phyloP scores from a whole-genome alignment of 2,888 invertebrate species.

The Invenusta paracnida region DNA sequence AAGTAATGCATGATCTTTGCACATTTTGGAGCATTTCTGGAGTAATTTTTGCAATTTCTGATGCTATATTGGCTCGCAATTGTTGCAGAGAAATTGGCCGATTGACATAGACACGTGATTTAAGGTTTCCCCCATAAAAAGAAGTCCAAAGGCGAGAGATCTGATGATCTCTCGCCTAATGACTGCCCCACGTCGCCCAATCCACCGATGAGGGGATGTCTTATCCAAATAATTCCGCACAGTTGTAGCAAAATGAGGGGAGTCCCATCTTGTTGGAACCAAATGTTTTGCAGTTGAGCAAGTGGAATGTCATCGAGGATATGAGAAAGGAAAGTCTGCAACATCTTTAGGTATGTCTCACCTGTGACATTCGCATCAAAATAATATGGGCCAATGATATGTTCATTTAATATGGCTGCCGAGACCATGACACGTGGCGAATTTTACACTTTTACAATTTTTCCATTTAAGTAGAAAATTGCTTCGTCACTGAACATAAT shows the following conservation, averaged over 20 bases:
- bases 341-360: background rate
- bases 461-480: background rate
- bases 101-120: background rate
- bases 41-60: background rate
- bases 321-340: background rate
- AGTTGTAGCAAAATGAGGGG: background rate
- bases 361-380: background rate
- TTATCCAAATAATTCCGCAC: background rate
- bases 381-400: background rate
- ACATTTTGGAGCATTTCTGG: background rate
- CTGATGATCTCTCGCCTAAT: background rate
- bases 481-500: background rate
- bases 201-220: background rate
- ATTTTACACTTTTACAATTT: background rate
- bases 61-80: background rate
- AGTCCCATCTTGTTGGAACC: constrained; percentile 13
- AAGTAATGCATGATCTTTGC: background rate
- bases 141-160: background rate
- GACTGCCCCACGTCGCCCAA: background rate
- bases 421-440: background rate
- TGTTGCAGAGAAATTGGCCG: background rate
- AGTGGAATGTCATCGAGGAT: background rate
- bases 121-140: background rate
- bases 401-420: background rate
- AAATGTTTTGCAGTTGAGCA: background rate